Evolutionary conservation across 1,140 invertebrate species (phyloP).

Genomic region (Bradysia coprophila): DNA sequence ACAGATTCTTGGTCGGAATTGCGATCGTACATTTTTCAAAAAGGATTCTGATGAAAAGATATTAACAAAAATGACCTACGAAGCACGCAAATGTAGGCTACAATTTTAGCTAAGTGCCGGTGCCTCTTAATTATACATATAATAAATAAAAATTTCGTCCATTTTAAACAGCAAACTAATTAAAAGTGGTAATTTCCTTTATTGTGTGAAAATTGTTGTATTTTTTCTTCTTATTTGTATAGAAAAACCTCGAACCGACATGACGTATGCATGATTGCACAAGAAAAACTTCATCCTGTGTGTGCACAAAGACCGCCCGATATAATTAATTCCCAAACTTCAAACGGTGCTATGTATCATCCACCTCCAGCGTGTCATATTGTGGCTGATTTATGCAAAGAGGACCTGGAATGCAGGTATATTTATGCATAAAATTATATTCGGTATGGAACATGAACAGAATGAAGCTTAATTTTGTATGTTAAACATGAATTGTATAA

Average conservation of each 20-base stretch:
- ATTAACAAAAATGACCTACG: no score
- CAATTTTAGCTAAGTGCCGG: no score
- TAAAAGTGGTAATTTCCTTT: neutral
- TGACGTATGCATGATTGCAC: slow-evolving; percentile 69
- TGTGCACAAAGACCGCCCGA: slow-evolving; percentile 62
- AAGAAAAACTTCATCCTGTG: slow-evolving; percentile 69
- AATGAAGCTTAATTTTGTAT: neutral
- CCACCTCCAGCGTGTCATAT: slow-evolving; percentile 62
- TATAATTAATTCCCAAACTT: slow-evolving; percentile 26
- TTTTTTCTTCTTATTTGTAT: slow-evolving; percentile 7
- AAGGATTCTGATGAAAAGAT: no score
- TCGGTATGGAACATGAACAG: no score
- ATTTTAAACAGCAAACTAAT: no score
- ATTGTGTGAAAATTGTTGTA: neutral
- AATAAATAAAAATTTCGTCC: no score
- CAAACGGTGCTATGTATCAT: slow-evolving; percentile 22
- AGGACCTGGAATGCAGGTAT: slow-evolving; percentile 53
- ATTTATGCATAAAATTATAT: slow-evolving; percentile 3
- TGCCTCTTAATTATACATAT: no score
- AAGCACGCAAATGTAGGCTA: no score
- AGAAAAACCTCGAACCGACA: slow-evolving; percentile 65
- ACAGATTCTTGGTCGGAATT: no score
- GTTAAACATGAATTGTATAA: neutral
- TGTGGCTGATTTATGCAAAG: slow-evolving; percentile 57
- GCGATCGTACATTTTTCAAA: no score